Percentiles rank a stretch among this genome's conserved stretches.
phyloP scores from a whole-genome alignment of 2,888 invertebrate species.

The Dryadula phaetusa region DNA sequence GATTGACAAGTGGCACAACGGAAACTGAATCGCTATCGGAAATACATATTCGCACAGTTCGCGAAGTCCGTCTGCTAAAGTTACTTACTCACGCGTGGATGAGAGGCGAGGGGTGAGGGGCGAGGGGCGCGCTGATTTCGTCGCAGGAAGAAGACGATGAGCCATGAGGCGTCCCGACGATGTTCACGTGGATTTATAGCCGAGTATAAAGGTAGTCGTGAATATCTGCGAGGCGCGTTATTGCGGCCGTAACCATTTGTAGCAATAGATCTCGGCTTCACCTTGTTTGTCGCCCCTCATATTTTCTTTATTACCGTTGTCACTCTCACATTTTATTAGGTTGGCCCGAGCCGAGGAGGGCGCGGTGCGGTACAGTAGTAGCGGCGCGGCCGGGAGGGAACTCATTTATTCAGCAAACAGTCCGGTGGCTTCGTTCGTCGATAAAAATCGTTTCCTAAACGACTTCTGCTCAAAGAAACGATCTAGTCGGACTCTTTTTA shows the following conservation, averaged over 20 bases:
- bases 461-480: conserved; percentile 37
- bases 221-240: conserved; percentile 32
- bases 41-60: too few species aligned
- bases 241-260: conserved; percentile 36
- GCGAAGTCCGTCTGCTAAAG: too few species aligned
- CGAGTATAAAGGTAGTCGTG: conserved; percentile 34
- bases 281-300: conserved; percentile 32
- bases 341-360: conserved; percentile 18
- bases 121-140: too few species aligned
- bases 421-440: conserved; percentile 32
- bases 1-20: too few species aligned
- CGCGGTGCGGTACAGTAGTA: too few species aligned
- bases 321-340: conserved; percentile 37
- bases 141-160: too few species aligned
- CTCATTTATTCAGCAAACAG: conserved; percentile 38
- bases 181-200: conserved; percentile 40
- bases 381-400: conserved; percentile 8
- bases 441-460: conserved; percentile 41
- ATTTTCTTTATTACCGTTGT: conserved; percentile 33
- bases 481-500: conserved; percentile 27
- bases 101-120: too few species aligned
- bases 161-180: conserved; percentile 27
- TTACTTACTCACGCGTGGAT: too few species aligned
- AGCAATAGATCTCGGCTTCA: conserved; percentile 35
- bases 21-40: background rate